Evolutionary conservation across 2,888 invertebrate genomes (phyloP), one percentile per base, ranked within the genome.

Genomic region (Griposia aprilina): DNA sequence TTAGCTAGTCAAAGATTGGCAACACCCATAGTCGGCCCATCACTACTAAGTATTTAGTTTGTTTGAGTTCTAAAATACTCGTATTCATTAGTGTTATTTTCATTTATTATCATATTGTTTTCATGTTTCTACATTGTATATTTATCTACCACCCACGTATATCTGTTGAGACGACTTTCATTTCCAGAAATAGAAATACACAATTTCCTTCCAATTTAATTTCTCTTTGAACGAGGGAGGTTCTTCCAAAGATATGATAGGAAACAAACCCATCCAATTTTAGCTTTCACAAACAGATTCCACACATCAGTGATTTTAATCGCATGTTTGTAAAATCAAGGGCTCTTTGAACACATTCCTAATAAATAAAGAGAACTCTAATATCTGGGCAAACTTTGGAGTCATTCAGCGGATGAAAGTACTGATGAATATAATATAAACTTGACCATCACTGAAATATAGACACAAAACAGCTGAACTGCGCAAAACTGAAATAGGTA

Each of bases 141-240:
- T 26, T 45, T 48, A 36, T 59, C 23, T n/a, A 30, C 50, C 45
- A 17, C 67, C 50, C 8, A 60, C 71, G n/a, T 41, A 5, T 30
- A 68, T 41, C 30, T 13, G 13, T 69, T 41, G 7, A n/a, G 11
- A 68, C n/a, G 11, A 45, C 60, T 71, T 71, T 80, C 50, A 17
- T 50, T 23, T 57, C 30, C 41, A n/a, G 71, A 59, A 80, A 45
- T 36, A 71, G 30, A 80, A 74, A 60, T 70, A 57, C 48, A 57
- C 30, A 62, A 75, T 82, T 81, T 80, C 82, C 82, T 74, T 48
- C 50, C 48, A 75, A 80, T 82, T 62, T 17, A 30, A 55, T 50
- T 82, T 65, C 30, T 60, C 63, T 72, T 72, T 71, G 72, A 63
- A 72, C 50, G 10, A 50, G 50, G n/a, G 20, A 57, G 48, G 55